These are phyloP conservation scores for Cantharis flavilabris DNA, from an alignment of 2,888 invertebrate genomes.

Conservation along the genomic window DNA sequence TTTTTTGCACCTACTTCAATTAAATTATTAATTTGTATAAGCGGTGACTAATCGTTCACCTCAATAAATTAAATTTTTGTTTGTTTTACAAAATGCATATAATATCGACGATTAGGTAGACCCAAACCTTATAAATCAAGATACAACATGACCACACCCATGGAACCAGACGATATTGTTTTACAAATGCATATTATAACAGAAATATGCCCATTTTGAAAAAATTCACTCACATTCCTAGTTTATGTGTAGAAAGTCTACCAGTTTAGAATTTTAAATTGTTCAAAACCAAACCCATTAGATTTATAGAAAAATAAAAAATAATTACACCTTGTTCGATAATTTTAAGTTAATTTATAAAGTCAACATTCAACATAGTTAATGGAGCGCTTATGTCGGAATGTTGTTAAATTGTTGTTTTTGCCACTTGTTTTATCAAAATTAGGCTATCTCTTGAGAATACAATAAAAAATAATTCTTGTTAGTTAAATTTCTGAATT, in stretches of 20 bases:
- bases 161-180: background rate
- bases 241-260: background rate
- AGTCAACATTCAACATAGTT: background rate
- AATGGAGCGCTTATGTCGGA: constrained; percentile 5
- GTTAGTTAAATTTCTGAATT: background rate
- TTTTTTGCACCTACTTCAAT: background rate
- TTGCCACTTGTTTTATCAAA: background rate
- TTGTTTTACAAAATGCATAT: background rate
- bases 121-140: background rate
- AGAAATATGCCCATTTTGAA: background rate
- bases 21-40: background rate
- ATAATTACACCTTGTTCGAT: background rate
- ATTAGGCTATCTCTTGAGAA: background rate
- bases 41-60: background rate
- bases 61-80: background rate
- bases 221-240: background rate
- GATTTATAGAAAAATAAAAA: background rate
- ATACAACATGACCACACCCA: background rate
- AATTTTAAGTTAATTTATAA: background rate
- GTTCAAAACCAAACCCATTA: background rate
- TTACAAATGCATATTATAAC: background rate
- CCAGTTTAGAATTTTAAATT: background rate
- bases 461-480: background rate
- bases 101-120: background rate
- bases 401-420: constrained; percentile 3